Conservation (phyloP, 2,888 invertebrate species). For the Perizoma affinitatum region DNA sequence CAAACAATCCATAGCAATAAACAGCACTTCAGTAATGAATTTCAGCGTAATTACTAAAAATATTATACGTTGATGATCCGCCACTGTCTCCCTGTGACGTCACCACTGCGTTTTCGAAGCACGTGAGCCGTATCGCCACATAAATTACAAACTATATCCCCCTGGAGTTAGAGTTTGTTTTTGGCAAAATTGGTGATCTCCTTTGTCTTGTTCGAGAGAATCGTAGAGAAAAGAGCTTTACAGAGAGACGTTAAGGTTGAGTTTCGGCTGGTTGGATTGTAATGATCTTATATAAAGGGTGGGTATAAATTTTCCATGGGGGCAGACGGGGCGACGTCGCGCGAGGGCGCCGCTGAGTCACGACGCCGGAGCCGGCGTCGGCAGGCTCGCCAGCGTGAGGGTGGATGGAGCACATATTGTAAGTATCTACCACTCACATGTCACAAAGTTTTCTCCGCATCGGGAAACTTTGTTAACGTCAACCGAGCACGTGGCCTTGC, state of each 20-base stretch:
- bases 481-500: constrained; percentile 82
- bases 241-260: constrained; percentile 54
- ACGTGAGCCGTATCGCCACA: constrained; percentile 73
- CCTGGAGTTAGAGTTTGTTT: constrained; percentile 80
- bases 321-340: constrained; percentile 83
- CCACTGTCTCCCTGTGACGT: constrained; percentile 66
- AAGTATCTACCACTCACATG: constrained; percentile 83
- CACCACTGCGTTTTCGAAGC: constrained; percentile 72
- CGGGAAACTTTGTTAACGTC: constrained; percentile 83
- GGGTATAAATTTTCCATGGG: constrained; percentile 84
- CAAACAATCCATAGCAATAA: constrained; percentile 19
- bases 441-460: constrained; percentile 84
- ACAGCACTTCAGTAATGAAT: constrained; percentile 29
- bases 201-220: constrained; percentile 69
- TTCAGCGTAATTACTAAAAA: constrained; percentile 35
- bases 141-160: constrained; percentile 82
- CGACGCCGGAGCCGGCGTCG: constrained; percentile 61
- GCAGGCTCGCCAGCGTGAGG: constrained; percentile 43
- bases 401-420: constrained; percentile 71
- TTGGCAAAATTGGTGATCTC: constrained; percentile 75
- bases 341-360: constrained; percentile 83
- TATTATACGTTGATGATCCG: constrained; percentile 35
- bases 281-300: constrained; percentile 80
- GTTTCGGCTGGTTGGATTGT: constrained; percentile 52
- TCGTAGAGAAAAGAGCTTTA: constrained; percentile 58